A percentile compares a stretch with the other conserved stretches of the same genome.
These are phyloP conservation scores for Silurus meridionalis DNA, from an alignment of 2,113 vertebrate genomes.

Conservation along the genomic window DNA sequence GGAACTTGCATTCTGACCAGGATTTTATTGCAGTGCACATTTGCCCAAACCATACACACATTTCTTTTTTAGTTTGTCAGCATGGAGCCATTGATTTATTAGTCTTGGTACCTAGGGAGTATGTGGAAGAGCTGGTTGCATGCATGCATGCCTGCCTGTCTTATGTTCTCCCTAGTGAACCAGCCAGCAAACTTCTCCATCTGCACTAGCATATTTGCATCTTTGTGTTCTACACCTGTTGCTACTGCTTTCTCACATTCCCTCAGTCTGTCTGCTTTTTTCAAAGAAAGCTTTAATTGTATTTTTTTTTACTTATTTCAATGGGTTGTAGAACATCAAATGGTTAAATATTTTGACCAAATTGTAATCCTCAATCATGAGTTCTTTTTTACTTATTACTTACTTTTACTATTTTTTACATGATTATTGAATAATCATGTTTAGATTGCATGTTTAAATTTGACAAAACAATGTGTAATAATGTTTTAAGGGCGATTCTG, in stretches of 20 bases:
- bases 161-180: conserved; percentile 39
- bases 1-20: neutral
- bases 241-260: conserved; percentile 20
- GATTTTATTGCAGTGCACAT: conserved; percentile 1
- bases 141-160: conserved; percentile 42
- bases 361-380: neutral
- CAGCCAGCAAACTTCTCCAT: conserved; percentile 43
- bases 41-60: neutral
- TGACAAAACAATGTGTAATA: too few relatives aligned
- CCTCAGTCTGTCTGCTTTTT: conserved; percentile 22
- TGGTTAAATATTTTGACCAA: neutral
- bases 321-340: neutral
- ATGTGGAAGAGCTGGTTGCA: conserved; percentile 43
- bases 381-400: too few relatives aligned
- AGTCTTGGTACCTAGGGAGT: conserved; percentile 24
- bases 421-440: too few relatives aligned
- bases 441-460: too few relatives aligned
- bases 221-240: conserved; percentile 55
- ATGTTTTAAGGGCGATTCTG: too few relatives aligned
- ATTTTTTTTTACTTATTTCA: neutral
- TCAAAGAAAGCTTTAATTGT: conserved; percentile 2
- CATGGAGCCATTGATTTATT: conserved; percentile 50
- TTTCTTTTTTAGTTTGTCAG: conserved; percentile 7
- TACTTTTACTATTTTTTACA: too few relatives aligned
- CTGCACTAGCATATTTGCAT: conserved; percentile 56